Conservation (phyloP, 92 coral and sea anemone genomes). For the Pocillopora grandis region DNA sequence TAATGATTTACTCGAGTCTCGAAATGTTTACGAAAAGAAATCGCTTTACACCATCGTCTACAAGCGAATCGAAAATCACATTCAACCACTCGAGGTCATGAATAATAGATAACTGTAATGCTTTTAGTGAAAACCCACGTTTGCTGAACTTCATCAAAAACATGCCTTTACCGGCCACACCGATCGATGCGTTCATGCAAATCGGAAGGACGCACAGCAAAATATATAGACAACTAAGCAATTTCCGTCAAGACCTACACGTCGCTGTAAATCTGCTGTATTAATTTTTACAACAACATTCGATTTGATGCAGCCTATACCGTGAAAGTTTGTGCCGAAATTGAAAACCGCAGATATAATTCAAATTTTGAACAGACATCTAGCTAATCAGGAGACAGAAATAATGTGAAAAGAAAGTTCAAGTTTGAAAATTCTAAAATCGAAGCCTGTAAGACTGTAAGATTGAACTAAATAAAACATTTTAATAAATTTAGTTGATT, state of each 20-base stretch:
- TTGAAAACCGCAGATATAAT: too few species aligned
- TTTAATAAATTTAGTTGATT: too few species aligned
- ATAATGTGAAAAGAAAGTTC: too few species aligned
- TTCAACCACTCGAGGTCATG: not conserved
- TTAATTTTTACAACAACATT: too few species aligned
- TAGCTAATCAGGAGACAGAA: too few species aligned
- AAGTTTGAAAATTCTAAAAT: too few species aligned
- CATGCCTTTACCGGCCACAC: not conserved
- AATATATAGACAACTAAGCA: not conserved
- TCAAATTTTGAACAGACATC: too few species aligned
- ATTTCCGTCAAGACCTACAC: constrained; percentile 2
- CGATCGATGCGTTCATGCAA: not conserved
- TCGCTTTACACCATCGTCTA: not conserved
- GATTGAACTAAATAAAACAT: too few species aligned
- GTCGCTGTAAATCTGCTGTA: not conserved
- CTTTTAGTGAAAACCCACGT: not conserved
- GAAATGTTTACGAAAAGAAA: not conserved
- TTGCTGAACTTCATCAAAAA: not conserved
- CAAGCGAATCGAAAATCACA: constrained; percentile 1
- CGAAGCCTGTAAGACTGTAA: too few species aligned
- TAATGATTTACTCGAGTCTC: not conserved
- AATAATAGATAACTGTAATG: constrained; percentile 19
- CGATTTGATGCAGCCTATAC: too few species aligned
- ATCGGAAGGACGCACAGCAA: not conserved
- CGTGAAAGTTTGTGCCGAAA: too few species aligned